A percentile compares a stretch with the other conserved stretches of the same genome.
Evolutionary conservation across 1,140 invertebrate species (phyloP).

Genomic region (Zeugodacus cucurbitae): DNA sequence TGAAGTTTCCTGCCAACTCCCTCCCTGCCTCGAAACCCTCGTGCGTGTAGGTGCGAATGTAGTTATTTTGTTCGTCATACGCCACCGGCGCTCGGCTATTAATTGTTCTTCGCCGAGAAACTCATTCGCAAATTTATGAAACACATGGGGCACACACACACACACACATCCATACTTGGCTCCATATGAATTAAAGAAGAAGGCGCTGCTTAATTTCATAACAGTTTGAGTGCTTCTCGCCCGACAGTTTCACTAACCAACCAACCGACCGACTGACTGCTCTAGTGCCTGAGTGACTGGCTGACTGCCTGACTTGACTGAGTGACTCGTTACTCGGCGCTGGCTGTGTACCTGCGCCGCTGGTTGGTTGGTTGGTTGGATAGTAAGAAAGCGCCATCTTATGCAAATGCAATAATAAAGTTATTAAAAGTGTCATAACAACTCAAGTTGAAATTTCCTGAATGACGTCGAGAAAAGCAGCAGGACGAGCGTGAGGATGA

Average conservation of each 20-base stretch:
- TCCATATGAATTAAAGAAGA: neutral
- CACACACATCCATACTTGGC: neutral
- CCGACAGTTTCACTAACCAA: neutral
- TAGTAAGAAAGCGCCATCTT: neutral
- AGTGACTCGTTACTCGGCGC: neutral
- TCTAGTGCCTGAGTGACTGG: neutral
- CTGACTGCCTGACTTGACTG: neutral
- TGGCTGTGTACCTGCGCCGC: neutral
- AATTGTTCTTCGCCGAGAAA: neutral
- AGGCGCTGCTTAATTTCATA: neutral
- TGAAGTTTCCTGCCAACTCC: neutral
- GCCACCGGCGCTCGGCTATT: conserved; percentile 6
- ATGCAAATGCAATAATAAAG: conserved; percentile 63
- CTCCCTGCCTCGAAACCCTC: neutral
- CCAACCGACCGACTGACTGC: neutral
- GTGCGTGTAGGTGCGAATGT: conserved; percentile 1
- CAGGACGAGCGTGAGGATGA: neutral
- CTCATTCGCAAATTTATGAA: neutral
- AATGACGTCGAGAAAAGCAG: neutral
- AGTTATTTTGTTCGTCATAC: conserved; percentile 30
- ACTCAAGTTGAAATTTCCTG: conserved; percentile 52
- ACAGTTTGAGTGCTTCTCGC: neutral
- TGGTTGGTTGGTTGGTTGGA: neutral
- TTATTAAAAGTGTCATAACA: conserved; percentile 67
- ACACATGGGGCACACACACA: neutral